Base-by-base conservation (phyloP, 1,140 invertebrate genomes). In the Papilio glaucus region DNA sequence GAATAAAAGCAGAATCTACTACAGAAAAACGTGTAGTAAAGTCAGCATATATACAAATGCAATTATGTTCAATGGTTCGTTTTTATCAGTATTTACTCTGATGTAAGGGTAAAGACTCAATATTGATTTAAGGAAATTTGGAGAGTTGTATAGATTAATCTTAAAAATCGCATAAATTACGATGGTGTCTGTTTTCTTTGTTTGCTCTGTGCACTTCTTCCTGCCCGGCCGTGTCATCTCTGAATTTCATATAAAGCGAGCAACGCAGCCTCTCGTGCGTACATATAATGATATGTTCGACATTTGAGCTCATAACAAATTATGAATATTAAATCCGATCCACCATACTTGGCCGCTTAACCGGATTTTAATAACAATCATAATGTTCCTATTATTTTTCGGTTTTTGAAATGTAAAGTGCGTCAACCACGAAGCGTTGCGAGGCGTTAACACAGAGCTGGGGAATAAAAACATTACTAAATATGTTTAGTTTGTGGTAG, bases 311-410 rank as follows among this genome's bases (percentile, higher is more conserved):
- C 67, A 74, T 75, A 78, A 72, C 70, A 83, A 79, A 87, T 87
- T 83, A 87, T 87, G 78, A 83, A 83, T 82, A 87, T 87, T 87
- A 87, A 81, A 71, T 33, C 39, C 71, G 72, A 73, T 73, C 73
- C 68, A 67, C 61, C 72, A 73, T 70, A 73, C 78, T 79, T 75
- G 77, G 71, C 24, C 67, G 62, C 57, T 76, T 78, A 77, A 74
- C 71, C 80, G 70, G 76, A 70, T 83, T 81, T 81, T 85, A 86
- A 85, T 85, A 78, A 81, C 75, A 81, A 83, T 79, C 73, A 82
- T 83, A 72, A 80, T 76, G 70, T 61, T 57, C 42, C 49, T 67
- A 77, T 81, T 79, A 75, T 74, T 63, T 67, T 78, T 72, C 69
- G 76, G 75, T 73, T 80, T 76, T 79, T 73, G 65, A 60, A 39